Base-by-base conservation (phyloP, 1,140 invertebrate genomes). In the Cydia strobilella region DNA sequence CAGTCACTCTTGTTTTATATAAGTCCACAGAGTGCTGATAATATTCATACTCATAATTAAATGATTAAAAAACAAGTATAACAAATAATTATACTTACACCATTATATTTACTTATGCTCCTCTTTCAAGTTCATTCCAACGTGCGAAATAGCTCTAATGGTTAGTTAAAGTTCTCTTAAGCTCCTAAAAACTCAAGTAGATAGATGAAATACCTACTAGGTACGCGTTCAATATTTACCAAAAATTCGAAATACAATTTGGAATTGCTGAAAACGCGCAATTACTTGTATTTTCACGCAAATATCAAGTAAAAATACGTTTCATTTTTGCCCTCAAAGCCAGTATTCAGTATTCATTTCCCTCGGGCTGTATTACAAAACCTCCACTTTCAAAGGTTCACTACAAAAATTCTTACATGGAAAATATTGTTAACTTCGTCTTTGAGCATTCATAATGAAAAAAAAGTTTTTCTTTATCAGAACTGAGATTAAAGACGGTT, bases 401-500 rank as follows among this genome's bases (percentile, higher is more conserved):
- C 65, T 69, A 69, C 65, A 69, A 35, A 69, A 35, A 35, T 69
- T 69, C 31, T 69, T 35, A 35, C 27, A n/a, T 35, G 65, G 23
- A 69, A 69, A 69, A 35, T 35, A 35, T 35, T 35, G 27, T 69
- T 35, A 69, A 69, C 65, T 69, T 39, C 65, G 65, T 69, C 65
- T 69, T 69, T 69, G 65, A 69, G n/a, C 65, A 69, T 39, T 69
- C 65, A 35, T 69, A 35, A 69, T 69, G 27, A n/a, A 69, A 69
- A 51, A 69, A 12, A 69, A 69, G 31, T 39, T 69, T 69, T 69
- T 69, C 77, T 86, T 79, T 82, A 80, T 82, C 79, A 80, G 84
- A 84, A 81, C 76, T 79, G 72, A 85, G 82, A 85, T 86, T 85
- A 86, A 84, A 86, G 76, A 74, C 76, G 79, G 75, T 83, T 82